Evolutionary conservation across 2,888 invertebrate species (phyloP), one percentile per base, ranked within the genome.

Genomic region (Mythimna ferrago): DNA sequence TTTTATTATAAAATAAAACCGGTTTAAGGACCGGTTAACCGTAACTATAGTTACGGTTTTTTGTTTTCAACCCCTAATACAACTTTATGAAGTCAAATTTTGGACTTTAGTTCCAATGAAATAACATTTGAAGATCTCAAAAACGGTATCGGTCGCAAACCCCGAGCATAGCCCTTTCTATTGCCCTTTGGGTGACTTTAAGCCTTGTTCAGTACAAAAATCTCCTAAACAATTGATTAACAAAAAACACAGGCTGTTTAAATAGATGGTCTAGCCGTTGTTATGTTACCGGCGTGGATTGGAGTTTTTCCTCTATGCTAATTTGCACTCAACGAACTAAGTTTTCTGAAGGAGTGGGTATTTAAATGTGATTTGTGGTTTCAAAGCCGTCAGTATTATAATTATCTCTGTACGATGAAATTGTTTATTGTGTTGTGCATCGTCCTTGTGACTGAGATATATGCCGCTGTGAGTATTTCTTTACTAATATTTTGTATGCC

Each of bases 41-140:
- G 64, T 64, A n/a, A 51, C 51, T 7, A 56, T 26, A 6, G 26
- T 56, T 16, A 56, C 56, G 56, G 56, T 56, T 56, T 56, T 56
- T 56, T 3, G n/a, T 19, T 51, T 51, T 51, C 19, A 2, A 65
- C 38, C 6, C 53, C n/a, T 26, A 26, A 26, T 26, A 26, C 26
- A 26, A 26, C 26, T 26, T 26, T 26, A 26, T 26, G 26, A 26
- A 69, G 32, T 41, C 21, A 3, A 41, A 32, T 5, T n/a, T n/a
- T 57, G 71, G 3, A 14, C 44, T 9, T 44, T 21, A 14, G 35
- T 21, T 9, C 14, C 19, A 1, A 0, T 0, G 6, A 4, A 19
- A 11, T 44, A 67, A 69, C 67, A 69, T 32, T 69, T 54, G 5
- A 38, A 53, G 0, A 68, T 68, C n/a, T 68, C 66, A 16, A 16